These are phyloP conservation scores for Falco biarmicus DNA, from an alignment of 2,797 vertebrate species.

Conservation along the genomic window DNA sequence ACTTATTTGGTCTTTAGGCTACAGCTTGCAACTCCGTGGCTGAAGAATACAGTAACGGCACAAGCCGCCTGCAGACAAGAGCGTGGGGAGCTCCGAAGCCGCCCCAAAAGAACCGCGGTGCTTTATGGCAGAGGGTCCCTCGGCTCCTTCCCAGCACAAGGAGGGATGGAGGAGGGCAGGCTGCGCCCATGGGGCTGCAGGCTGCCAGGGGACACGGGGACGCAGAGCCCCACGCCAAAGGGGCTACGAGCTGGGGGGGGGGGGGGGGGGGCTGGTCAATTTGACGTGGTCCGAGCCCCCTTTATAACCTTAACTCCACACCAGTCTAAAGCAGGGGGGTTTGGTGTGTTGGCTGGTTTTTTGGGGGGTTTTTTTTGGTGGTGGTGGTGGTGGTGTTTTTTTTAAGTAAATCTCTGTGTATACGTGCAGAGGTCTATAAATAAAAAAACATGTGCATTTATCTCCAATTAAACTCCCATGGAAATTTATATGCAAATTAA, in stretches of 20 bases:
- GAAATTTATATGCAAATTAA: conserved; percentile 71
- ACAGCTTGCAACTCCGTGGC: neutral
- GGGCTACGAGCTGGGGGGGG: neutral
- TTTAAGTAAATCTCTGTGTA: conserved; percentile 1
- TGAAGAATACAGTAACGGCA: neutral
- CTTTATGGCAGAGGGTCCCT: neutral
- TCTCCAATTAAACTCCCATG: conserved; percentile 60
- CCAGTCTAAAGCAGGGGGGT: neutral
- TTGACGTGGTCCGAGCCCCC: accelerated
- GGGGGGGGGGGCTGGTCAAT: neutral
- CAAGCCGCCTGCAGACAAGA: conserved; percentile 3
- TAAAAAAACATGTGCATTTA: conserved; percentile 62
- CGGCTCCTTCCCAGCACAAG: accelerated
- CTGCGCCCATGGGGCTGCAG: accelerated
- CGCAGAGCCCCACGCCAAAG: neutral
- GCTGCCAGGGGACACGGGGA: neutral
- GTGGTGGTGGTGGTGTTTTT: neutral
- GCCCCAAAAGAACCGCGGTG: accelerated
- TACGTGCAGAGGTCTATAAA: conserved; percentile 53
- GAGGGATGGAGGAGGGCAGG: neutral
- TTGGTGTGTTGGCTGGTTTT: neutral
- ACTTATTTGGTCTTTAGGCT: conserved; percentile 39
- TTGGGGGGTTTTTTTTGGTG: neutral
- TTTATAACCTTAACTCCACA: neutral
- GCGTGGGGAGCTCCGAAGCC: accelerated